Evolutionary conservation across 2,113 vertebrate genomes (phyloP), one percentile per base, ranked within the genome.

Genomic region (Stigmatopora nigra): DNA sequence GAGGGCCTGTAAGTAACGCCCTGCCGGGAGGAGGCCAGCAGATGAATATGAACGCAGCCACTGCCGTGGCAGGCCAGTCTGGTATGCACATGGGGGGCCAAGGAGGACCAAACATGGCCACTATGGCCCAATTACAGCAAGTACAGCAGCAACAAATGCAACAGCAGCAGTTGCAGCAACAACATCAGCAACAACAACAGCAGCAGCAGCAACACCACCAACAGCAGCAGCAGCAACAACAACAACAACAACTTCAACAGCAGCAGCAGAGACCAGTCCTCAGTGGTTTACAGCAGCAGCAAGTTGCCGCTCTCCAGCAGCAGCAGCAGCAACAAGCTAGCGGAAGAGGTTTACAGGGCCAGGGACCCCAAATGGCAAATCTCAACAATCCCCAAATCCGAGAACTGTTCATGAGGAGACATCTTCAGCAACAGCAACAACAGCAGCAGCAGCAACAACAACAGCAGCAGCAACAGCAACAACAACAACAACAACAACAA

Each of bases 381-480:
- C 57, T 88, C 80, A 89, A 88, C 53, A 82, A 58, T 53, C 86
- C 87, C 22, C 94, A 97, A 72, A 94, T 96, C 64, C 89, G 94
- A 86, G 95, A 98, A 67, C 78, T 97, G 36, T 66, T 98, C 20
- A 89, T 96, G 80, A 92, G 93, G 60, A 89, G 94, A n/a, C 95
- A 96, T 65, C 88, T 81, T 9, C 82, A 78, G 38, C 75, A 78
- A 89, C 78, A 94, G 31, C 92, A 93, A 57, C 91, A 93, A 75
- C 94, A 91, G 15, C 93, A 92, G 61, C 91, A 93, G 77, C 93
- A 92, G 13, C 92, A 91, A 20, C 90, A 92, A 35, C 91, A 91
- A 0, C 89, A 87, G 0, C 88, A 89, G 48, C 48, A 49, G 3
- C 89, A 91, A 0, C 92, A 96, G 35, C 89, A 92, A 14, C 90